These are phyloP conservation scores for Pygmarrhopalites habei DNA, from an alignment of 1,140 invertebrate species.

Conservation along the genomic window DNA sequence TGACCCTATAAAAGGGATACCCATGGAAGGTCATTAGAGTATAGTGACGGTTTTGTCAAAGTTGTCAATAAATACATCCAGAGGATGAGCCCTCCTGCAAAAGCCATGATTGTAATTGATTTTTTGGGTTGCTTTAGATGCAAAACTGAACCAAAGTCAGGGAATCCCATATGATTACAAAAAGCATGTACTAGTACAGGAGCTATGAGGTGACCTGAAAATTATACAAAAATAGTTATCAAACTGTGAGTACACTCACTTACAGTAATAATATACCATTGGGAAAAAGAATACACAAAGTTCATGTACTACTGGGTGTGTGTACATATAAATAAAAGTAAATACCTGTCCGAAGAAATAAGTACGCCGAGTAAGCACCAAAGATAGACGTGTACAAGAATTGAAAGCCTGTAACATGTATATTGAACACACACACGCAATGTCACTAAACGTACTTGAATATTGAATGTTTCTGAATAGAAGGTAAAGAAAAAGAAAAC, in stretches of 20 bases:
- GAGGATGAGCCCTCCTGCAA: constrained; percentile 63
- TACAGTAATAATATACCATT: constrained; percentile 12
- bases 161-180: constrained; percentile 94
- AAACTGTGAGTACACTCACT: no score
- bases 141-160: constrained; percentile 71
- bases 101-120: constrained; percentile 57
- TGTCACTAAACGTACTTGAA: no score
- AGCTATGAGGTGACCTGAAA: constrained; percentile 73
- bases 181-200: constrained; percentile 85
- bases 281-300: neutral
- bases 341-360: constrained; percentile 60
- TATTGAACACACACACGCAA: no score
- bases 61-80: constrained; percentile 73
- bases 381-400: constrained; percentile 85
- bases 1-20: neutral
- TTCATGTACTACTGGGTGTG: neutral
- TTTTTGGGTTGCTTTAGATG: constrained; percentile 58
- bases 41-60: constrained; percentile 68
- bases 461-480: no score
- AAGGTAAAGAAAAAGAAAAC: no score
- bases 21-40: constrained; percentile 55
- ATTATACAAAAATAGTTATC: constrained; percentile 32
- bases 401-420: constrained; percentile 66
- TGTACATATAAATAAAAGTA: constrained; percentile 44
- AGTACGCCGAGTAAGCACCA: constrained; percentile 83